Evolutionary conservation across 1,140 invertebrate species (phyloP).

Genomic region (Diabrotica undecimpunctata): DNA sequence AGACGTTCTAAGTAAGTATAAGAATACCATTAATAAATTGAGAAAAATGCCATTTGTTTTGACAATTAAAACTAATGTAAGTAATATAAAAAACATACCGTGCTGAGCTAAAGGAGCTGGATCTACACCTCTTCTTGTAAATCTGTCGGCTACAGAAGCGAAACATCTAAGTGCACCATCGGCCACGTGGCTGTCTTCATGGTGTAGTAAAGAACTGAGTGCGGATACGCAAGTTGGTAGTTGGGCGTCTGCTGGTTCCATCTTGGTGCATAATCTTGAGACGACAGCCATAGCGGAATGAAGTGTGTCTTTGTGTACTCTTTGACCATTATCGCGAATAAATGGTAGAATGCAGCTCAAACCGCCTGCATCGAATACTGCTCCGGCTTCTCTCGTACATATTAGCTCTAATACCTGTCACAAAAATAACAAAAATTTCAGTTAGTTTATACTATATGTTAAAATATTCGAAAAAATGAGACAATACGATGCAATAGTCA

Average conservation of each 20-base stretch:
- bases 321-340: constrained; percentile 84
- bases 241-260: constrained; percentile 90
- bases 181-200: constrained; percentile 90
- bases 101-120: constrained; percentile 85
- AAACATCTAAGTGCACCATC: constrained; percentile 97
- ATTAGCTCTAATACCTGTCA: constrained; percentile 82
- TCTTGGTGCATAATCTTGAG: constrained; percentile 90
- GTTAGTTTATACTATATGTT: neutral
- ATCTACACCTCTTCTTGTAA: constrained; percentile 82
- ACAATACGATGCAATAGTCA: no score
- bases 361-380: constrained; percentile 96
- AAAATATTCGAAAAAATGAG: no score
- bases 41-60: no score
- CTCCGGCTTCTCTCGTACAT: constrained; percentile 94
- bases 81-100: constrained; percentile 50
- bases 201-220: constrained; percentile 84
- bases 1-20: no score
- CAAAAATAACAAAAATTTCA: constrained; percentile 12
- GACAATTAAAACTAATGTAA: neutral
- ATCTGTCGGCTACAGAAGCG: constrained; percentile 94
- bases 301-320: constrained; percentile 93
- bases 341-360: constrained; percentile 92
- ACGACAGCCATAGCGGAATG: constrained; percentile 95
- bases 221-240: constrained; percentile 88
- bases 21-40: no score